phyloP scores from a whole-genome alignment of 1,140 invertebrate species.

The Oppia nitens region DNA sequence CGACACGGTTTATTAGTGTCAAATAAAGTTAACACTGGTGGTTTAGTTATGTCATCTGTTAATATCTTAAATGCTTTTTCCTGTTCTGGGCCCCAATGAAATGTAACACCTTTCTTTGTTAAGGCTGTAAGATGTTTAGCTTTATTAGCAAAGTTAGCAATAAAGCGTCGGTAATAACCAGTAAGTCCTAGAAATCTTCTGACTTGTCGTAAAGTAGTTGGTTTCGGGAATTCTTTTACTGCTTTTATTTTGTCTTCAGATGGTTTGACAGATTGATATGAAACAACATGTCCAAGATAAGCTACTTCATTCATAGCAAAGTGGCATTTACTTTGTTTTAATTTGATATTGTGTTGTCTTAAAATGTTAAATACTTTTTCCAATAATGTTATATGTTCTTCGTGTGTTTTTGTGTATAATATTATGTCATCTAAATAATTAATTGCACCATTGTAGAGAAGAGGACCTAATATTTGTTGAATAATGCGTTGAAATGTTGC shows the following conservation, averaged over 20 bases:
- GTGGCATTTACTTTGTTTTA: constrained; percentile 19
- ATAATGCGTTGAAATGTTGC: constrained; percentile 16
- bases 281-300: constrained; percentile 19
- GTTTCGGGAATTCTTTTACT: too few species aligned
- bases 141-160: constrained; percentile 27
- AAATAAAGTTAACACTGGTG: background rate
- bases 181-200: too few species aligned
- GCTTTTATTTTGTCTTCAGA: too few species aligned
- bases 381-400: constrained; percentile 13
- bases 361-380: constrained; percentile 10
- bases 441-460: background rate
- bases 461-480: constrained; percentile 5
- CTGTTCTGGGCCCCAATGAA: constrained; percentile 16
- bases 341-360: constrained; percentile 15
- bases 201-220: constrained; percentile 18
- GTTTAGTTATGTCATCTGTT: too few species aligned
- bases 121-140: constrained; percentile 18
- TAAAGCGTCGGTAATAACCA: too few species aligned
- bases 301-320: constrained; percentile 15
- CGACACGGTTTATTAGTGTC: background rate
- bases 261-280: constrained; percentile 3
- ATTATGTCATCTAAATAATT: constrained; percentile 15
- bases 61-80: too few species aligned
- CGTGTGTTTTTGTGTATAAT: constrained; percentile 15
- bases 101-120: constrained; percentile 19